Evolutionary conservation across 1,140 invertebrate species (phyloP), one percentile per base, ranked within the genome.

Genomic region (Anastrepha obliqua): DNA sequence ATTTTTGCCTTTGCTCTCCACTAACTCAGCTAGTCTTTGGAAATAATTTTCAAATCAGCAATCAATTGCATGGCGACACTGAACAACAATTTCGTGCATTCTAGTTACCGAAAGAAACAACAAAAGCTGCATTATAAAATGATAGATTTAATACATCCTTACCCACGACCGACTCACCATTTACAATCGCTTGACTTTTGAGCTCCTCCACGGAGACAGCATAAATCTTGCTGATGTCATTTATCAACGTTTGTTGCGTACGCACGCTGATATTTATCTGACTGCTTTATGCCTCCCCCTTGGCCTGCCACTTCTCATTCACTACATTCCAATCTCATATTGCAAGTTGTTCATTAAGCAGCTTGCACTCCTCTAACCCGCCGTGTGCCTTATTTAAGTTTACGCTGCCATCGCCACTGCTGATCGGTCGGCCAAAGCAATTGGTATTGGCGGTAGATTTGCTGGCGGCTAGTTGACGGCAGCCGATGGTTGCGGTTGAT

Each of bases 181-280:
- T 3, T 44, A 7, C 67, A 74, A 74, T 44, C 42, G 42, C 15
- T 47, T 81, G 74, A 81, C 74, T 81, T 81, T 20, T 81, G 74
- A 81, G 74, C 74, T 81, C n/a, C 47, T 81, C 74, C 74, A 81
- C n/a, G 74, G 74, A 81, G 74, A 81, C 74, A 20, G 42, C 47
- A 81, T 81, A 81, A 81, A 81, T 81, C 74, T 81, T 81, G 74
- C 74, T 81, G 74, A 47, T 55, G 74, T 81, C 74, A 51, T 81
- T 81, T 81, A 81, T 81, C 74, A 81, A 81, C 55, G 74, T 81
- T 81, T 42, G 55, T 81, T 81, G 74, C 74, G 74, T 81, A 55
- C 74, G 74, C 55, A 55, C 74, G 20, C 51, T 81, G 74, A 81
- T 81, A 81, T 81, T 81, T 81, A 81, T 58, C 74, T 47, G 47